Evolutionary conservation across 2,888 invertebrate genomes (phyloP).

Genomic region (Ectobius pallidus): DNA sequence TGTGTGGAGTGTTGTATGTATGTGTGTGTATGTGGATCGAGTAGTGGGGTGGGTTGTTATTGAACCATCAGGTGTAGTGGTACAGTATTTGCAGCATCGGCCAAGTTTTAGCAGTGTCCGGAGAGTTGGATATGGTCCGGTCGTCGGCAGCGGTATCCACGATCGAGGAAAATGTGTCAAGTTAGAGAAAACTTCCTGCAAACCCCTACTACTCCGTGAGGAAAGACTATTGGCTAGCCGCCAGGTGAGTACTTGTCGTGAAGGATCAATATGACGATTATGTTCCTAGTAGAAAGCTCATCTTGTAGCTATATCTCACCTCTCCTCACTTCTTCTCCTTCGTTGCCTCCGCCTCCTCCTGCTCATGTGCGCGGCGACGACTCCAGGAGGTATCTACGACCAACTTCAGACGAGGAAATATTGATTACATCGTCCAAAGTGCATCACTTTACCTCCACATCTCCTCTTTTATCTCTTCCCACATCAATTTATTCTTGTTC

Average conservation of each 20-base stretch:
- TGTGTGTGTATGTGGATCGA: constrained; percentile 16
- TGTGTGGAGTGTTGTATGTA: constrained; percentile 37
- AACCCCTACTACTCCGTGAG: background rate
- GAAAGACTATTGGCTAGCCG: background rate
- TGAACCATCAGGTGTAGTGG: constrained; percentile 40
- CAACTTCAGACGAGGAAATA: constrained; percentile 20
- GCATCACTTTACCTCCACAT: background rate
- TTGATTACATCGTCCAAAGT: background rate
- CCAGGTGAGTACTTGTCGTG: constrained; percentile 30
- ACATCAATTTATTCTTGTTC: no score
- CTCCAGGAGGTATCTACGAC: constrained; percentile 7
- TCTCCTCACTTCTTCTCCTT: constrained; percentile 12
- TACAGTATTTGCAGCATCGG: constrained; percentile 38
- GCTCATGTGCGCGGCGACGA: background rate
- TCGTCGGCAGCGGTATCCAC: background rate
- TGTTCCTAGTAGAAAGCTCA: background rate
- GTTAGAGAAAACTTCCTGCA: constrained; percentile 1
- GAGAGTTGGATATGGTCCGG: background rate
- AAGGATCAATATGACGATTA: constrained; percentile 8
- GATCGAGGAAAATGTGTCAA: constrained; percentile 1
- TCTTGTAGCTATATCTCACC: background rate
- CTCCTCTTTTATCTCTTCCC: background rate
- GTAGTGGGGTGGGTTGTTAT: constrained; percentile 31
- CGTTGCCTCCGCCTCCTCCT: background rate
- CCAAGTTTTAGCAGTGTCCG: constrained; percentile 37